phyloP scores from a whole-genome alignment of 53 echinoderm and acorn worm genomes.

The Echinometra lucunter region DNA sequence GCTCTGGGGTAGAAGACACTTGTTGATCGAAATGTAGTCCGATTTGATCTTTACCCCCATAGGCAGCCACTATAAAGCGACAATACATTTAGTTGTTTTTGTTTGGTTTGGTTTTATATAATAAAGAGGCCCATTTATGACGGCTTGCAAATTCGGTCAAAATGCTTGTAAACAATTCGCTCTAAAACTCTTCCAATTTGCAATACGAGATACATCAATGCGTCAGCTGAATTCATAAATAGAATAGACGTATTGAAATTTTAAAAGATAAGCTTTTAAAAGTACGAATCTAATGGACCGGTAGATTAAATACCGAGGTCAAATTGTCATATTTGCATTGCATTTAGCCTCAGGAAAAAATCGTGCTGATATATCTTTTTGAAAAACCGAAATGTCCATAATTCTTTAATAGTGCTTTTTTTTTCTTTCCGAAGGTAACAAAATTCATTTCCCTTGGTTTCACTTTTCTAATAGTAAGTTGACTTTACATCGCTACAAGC shows the following conservation, averaged over 20 bases:
- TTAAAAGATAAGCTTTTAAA: constrained; percentile 26
- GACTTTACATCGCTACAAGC: no score
- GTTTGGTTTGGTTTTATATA: no score
- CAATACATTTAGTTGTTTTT: neutral
- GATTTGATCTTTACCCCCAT: neutral
- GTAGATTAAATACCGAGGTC: constrained; percentile 33
- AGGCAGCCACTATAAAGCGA: neutral
- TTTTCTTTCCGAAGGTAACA: neutral
- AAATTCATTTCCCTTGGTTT: neutral
- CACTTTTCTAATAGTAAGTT: no score
- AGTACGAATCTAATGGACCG: constrained; percentile 37
- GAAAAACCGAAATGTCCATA: neutral
- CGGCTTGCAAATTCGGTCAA: neutral
- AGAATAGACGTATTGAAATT: constrained; percentile 21
- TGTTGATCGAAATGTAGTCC: neutral
- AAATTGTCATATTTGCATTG: neutral
- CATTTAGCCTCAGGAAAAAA: neutral
- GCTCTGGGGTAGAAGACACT: constrained; percentile 2
- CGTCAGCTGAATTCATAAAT: constrained; percentile 57
- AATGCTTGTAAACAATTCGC: constrained; percentile 26
- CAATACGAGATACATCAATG: neutral
- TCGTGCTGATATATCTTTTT: neutral
- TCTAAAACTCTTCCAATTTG: constrained; percentile 32
- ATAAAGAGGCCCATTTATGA: neutral
- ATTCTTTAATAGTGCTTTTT: neutral